Evolutionary conservation across 2,797 vertebrate genomes (phyloP), one percentile per base, ranked within the genome.

Genomic region (Poecilia picta): DNA sequence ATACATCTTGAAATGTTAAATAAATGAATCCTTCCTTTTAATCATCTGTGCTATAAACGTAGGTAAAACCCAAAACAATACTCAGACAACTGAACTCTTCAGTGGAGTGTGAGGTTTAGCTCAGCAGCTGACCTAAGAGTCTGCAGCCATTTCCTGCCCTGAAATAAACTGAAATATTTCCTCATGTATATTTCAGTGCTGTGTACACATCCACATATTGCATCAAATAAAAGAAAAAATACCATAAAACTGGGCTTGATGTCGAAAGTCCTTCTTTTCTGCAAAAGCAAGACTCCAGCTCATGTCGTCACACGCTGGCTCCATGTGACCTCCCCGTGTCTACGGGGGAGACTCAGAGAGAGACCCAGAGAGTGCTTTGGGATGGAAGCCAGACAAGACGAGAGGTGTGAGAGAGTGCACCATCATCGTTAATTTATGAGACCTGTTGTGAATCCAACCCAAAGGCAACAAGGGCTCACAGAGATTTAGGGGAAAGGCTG

Each of bases 381-480:
- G 85, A 75, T 20, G 20, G 78, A 85, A 82, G 72, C 79, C 91
- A 91, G 88, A 90, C 75, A 84, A 87, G 81, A 68, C 59, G 41
- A 85, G 85, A 84, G 74, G 87, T 80, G 88, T 88, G 83, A 77
- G 86, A 81, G 85, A 85, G 89, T 88, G 83, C 90, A 86, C 71
- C 84, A 15, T 31, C 88, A 94, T 94, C 2, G 93, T 92, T 93
- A 91, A 93, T 94, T 94, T 16, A 94, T 94, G 88, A 92, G 91
- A 88, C 73, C 89, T 89, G 88, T 87, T 89, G 88, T 87, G 89
- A 85, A 85, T 78, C 46, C 73, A 70, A 79, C 83, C 87, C 78
- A 78, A 73, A 85, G 83, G 82, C 76, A 86, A 81, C 82, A 76
- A 76, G 68, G 41, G 68, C 81, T 77, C 13, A 80, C n/a, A 59